Evolutionary conservation across 2,113 vertebrate species (phyloP).

Genomic region (Muntiacus muntjak): DNA sequence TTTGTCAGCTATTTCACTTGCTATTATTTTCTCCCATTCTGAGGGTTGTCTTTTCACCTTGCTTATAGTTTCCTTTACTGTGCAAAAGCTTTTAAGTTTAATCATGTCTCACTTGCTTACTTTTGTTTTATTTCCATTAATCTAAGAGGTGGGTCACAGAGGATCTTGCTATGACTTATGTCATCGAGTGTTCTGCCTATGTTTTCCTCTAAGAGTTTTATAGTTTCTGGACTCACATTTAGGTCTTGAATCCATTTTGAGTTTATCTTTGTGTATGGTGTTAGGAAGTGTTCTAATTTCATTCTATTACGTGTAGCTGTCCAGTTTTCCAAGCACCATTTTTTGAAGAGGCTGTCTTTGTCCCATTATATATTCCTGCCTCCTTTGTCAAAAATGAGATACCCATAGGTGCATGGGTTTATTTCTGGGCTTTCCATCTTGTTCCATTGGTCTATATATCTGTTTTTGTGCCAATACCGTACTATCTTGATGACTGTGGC

Average conservation of each 20-base stretch:
- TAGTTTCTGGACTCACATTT: not conserved
- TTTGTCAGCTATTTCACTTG: not conserved
- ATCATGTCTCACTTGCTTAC: not conserved
- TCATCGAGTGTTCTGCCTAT: not conserved
- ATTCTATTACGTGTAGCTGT: not conserved
- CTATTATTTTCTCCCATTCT: not conserved
- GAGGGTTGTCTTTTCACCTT: not conserved
- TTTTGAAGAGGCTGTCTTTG: not conserved
- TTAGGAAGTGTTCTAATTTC: not conserved
- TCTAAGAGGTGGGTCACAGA: not conserved
- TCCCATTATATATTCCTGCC: not conserved
- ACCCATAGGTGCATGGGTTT: not conserved
- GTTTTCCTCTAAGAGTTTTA: not conserved
- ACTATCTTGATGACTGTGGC: not conserved
- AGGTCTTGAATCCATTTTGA: not conserved
- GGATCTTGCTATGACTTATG: not conserved
- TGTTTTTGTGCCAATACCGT: not conserved
- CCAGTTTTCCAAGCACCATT: not conserved
- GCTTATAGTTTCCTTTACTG: not conserved
- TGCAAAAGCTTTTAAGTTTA: not conserved
- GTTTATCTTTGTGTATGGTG: not conserved
- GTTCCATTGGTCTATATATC: not conserved
- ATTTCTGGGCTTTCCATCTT: not conserved
- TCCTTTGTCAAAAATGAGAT: not conserved
- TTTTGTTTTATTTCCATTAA: not conserved